Base-by-base conservation (phyloP, 2,113 vertebrate genomes). In the Leptocoma aspasia region DNA sequence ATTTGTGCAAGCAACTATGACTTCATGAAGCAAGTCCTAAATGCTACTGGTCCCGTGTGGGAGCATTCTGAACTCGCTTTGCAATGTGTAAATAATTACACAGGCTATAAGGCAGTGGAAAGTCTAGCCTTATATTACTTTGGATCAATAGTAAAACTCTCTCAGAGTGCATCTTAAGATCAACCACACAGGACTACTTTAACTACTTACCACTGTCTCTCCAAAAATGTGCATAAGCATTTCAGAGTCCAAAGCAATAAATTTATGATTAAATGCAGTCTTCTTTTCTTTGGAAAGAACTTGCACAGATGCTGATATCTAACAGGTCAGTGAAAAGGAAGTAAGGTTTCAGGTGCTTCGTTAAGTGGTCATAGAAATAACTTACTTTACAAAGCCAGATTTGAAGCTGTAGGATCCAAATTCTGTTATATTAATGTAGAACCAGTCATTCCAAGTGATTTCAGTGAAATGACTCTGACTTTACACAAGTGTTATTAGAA, bases 401-500 rank as follows among this genome's bases (percentile, higher is more conserved):
- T 93, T 89, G 77, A 77, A 86, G 72, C 45, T 72, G 57, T 69
- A 77, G 76, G 75, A 83, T 20, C n/a, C 47, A 82, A 87, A 85
- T 81, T 89, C 72, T 82, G 50, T 61, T 71, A 41, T 69, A 56
- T 31, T 63, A 45, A 72, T 47, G 59, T 15, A 70, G 56, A 94
- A 93, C 37, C 27, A 94, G 86, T 89, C 82, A 88, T 80, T 92
- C 75, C 27, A 6, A 45, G 82, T 86, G 72, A 82, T 72, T 86
- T 63, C 73, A 78, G 59, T 50, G 91, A 91, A 87, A 90, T 47
- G 42, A 80, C 59, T 97, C 57, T 83, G 89, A 85, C 76, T 95
- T 91, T 90, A 91, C 86, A 91, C 50, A 54, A 52, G 76, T 73
- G 47, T 92, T 90, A 93, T 91, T 95, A 96, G 66, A 89, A 95